Percentiles rank a stretch among this genome's conserved stretches.
These are phyloP conservation scores for Cryptosula pallasiana DNA, from an alignment of 2,888 invertebrate genomes.

Conservation along the genomic window DNA sequence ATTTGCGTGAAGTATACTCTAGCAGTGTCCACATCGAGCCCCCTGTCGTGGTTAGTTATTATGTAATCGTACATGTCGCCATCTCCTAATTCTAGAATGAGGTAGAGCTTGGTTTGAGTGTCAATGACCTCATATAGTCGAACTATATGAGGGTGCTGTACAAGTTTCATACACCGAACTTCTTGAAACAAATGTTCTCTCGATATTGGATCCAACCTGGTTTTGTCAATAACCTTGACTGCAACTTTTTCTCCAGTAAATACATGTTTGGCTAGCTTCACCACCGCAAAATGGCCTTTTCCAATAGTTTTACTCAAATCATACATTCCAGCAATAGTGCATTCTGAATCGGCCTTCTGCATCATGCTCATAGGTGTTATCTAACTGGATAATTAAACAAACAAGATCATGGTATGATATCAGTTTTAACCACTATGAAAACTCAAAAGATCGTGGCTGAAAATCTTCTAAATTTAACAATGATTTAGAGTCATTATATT, in stretches of 20 bases:
- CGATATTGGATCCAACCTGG: conserved; percentile 90
- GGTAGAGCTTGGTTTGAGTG: conserved; percentile 85
- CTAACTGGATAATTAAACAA: too few relatives aligned
- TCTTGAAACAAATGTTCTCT: conserved; percentile 76
- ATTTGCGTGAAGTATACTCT: conserved; percentile 89
- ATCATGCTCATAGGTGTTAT: too few relatives aligned
- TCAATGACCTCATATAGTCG: conserved; percentile 98
- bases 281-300: conserved; percentile 96
- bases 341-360: conserved; percentile 43
- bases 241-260: conserved; percentile 98
- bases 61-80: conserved; percentile 98
- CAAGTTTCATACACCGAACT: conserved; percentile 95
- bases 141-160: conserved; percentile 98
- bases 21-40: conserved; percentile 61
- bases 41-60: conserved; percentile 77
- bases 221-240: conserved; percentile 96
- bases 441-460: too few relatives aligned
- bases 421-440: too few relatives aligned
- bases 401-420: too few relatives aligned
- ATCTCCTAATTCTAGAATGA: conserved; percentile 92
- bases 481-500: too few relatives aligned
- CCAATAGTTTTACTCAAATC: conserved; percentile 96
- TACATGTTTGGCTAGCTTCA: conserved; percentile 94
- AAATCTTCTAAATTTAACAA: too few relatives aligned
- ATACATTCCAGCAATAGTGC: conserved; percentile 70